A percentile compares a stretch with the other conserved stretches of the same genome.
phyloP scores from a whole-genome alignment of 2,888 invertebrate species.

The Proisotoma minuta region DNA sequence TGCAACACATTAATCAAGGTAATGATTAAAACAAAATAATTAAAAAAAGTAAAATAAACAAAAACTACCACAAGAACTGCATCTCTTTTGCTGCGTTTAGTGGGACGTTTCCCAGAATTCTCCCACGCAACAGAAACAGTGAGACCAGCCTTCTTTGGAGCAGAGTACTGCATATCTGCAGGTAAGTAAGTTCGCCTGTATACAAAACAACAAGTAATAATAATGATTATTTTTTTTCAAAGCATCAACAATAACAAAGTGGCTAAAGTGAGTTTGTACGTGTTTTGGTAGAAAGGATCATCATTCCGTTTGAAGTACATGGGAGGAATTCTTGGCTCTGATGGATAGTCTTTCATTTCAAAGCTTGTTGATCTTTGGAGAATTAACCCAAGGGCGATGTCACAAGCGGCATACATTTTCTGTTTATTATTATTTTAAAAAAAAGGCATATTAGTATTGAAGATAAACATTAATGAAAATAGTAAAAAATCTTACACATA shows the following conservation, averaged over 20 bases:
- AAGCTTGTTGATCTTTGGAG: slow-evolving; percentile 79
- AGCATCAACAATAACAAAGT: neutral
- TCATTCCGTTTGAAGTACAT: slow-evolving; percentile 80
- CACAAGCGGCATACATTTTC: slow-evolving; percentile 97
- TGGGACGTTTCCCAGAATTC: slow-evolving; percentile 18
- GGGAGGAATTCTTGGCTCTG: slow-evolving; percentile 78
- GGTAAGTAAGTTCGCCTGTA: slow-evolving; percentile 63
- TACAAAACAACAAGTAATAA: slow-evolving; percentile 22
- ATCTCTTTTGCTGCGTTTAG: slow-evolving; percentile 8
- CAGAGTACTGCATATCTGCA: slow-evolving; percentile 64
- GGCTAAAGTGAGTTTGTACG: slow-evolving; percentile 53
- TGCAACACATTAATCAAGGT: neutral
- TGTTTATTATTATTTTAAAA: slow-evolving; percentile 51
- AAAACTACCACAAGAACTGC: slow-evolving; percentile 23
- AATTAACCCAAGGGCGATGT: slow-evolving; percentile 85
- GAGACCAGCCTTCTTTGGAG: slow-evolving; percentile 52
- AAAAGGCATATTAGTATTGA: too few relatives aligned
- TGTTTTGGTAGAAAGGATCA: slow-evolving; percentile 62
- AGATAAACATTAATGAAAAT: neutral
- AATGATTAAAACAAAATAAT: neutral
- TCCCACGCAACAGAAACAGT: slow-evolving; percentile 47
- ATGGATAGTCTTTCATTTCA: slow-evolving; percentile 82
- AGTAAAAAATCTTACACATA: slow-evolving; percentile 63
- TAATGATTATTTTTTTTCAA: too few relatives aligned
- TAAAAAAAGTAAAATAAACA: neutral